phyloP scores from a whole-genome alignment of 2,797 vertebrate genomes.

The Glossophaga mutica region DNA sequence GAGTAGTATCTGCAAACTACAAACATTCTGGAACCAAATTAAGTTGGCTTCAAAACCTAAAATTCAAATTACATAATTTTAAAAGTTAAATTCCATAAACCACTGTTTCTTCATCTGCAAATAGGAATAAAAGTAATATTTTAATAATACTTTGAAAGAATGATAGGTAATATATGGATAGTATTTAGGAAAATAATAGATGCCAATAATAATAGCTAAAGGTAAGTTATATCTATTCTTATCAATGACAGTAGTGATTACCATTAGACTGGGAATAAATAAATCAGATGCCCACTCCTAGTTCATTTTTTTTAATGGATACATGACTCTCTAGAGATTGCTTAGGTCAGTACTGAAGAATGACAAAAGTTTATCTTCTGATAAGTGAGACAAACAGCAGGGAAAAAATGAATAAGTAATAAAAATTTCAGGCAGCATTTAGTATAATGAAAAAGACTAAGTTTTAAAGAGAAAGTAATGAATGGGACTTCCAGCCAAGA shows the following conservation, averaged over 20 bases:
- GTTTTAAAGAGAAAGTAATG: not conserved
- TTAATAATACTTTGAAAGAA: not conserved
- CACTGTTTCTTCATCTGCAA: not conserved
- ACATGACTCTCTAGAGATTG: not conserved
- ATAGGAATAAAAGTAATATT: not conserved
- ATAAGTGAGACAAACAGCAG: not conserved
- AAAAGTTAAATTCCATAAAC: not conserved
- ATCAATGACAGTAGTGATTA: not conserved
- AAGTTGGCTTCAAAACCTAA: not conserved
- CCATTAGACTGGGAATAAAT: not conserved
- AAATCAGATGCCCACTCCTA: not conserved
- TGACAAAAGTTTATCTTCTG: not conserved
- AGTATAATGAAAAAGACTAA: not conserved
- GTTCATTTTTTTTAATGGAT: not conserved
- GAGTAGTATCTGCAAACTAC: not conserved
- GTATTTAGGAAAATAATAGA: not conserved
- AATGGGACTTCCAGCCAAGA: too few species aligned
- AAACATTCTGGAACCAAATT: not conserved
- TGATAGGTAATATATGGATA: not conserved
- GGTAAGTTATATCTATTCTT: not conserved
- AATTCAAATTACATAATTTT: not conserved
- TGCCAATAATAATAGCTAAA: not conserved
- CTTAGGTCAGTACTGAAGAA: not conserved
- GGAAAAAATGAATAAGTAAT: not conserved
- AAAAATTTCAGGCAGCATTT: not conserved